A percentile compares a stretch with the other conserved stretches of the same genome.
These are phyloP conservation scores for Saccostrea echinata DNA, from an alignment of 1,140 invertebrate species.

Conservation along the genomic window DNA sequence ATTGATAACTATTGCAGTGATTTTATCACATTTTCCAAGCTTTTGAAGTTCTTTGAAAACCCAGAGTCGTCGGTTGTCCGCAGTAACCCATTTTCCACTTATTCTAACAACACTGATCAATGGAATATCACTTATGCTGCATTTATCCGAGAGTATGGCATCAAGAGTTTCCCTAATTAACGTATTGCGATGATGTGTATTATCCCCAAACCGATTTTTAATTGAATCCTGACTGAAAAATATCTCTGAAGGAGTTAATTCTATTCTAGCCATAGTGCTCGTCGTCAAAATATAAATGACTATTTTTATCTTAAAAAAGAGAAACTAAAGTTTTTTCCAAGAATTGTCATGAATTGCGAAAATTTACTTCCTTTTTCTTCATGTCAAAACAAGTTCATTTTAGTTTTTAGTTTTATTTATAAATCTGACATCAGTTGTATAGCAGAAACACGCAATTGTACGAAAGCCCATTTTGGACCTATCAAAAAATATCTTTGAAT, in stretches of 20 bases:
- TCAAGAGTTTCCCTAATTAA: constrained; percentile 20
- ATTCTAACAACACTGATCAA: background rate
- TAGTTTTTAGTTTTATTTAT: too few relatives aligned
- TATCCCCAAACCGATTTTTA: background rate
- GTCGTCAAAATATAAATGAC: too few relatives aligned
- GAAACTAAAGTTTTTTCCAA: background rate
- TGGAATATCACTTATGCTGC: background rate
- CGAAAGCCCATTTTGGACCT: too few relatives aligned
- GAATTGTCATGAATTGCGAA: background rate
- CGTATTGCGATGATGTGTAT: background rate
- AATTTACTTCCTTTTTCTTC: too few relatives aligned
- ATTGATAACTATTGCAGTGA: background rate
- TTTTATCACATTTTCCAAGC: background rate
- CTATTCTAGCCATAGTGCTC: background rate
- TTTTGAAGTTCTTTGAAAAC: background rate
- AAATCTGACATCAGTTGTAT: too few relatives aligned
- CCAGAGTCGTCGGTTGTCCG: background rate
- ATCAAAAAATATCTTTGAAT: too few relatives aligned
- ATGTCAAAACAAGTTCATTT: too few relatives aligned
- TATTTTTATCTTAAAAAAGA: background rate
- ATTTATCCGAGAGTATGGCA: background rate
- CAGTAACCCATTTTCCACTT: background rate
- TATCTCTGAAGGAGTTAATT: constrained; percentile 6
- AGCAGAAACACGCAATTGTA: too few relatives aligned
- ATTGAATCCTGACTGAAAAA: constrained; percentile 18